Base-by-base conservation (phyloP, 64 coral and sea anemone species). In the Actinia equina region DNA sequence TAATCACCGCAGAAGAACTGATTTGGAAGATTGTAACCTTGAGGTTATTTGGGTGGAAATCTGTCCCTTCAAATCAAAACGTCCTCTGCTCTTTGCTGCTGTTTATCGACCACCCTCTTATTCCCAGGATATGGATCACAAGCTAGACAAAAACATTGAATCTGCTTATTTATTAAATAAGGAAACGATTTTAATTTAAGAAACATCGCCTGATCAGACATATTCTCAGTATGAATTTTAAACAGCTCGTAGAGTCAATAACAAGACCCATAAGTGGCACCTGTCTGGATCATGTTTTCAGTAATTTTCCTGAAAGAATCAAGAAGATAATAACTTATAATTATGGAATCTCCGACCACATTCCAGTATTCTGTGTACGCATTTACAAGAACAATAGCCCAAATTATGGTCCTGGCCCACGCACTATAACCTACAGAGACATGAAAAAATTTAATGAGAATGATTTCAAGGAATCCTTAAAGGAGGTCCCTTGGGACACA, bases 211-310 rank as follows among this genome's bases (percentile, higher is more conserved):
- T 84, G 7, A 84, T 55, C 22, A 52, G 23, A 19, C 41, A 52
- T 58, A 13, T 84, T 43, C 41, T 58, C 17, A 84, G 30, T 42
- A 84, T 84, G 82, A 52, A 79, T 79, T 87, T 92, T 89, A 89
- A 86, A 42, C 94, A 95, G 56, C 89, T 92, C 12, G 77, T 92
- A 2, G 61, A 86, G 83, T 30, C 65, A 87, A 53, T 85, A 77
- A 93, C 91, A 77, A 79, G 91, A 77, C 90, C 84, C 0, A 67
- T 76, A 0, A 93, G 94, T 44, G 83, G 84, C 59, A 88, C 91
- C 44, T 93, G 94, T 88, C 17, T 93, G 22, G 94, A 92, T 52
- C 94, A 96, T 65, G 74, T 96, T 79, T 89, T 43, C 84, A 71
- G 59, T 43, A 96, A 89, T 79, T 44, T 77, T 90, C 94, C 94